Base-by-base conservation (phyloP, 2,797 vertebrate genomes). In the Alfaro cultratus region DNA sequence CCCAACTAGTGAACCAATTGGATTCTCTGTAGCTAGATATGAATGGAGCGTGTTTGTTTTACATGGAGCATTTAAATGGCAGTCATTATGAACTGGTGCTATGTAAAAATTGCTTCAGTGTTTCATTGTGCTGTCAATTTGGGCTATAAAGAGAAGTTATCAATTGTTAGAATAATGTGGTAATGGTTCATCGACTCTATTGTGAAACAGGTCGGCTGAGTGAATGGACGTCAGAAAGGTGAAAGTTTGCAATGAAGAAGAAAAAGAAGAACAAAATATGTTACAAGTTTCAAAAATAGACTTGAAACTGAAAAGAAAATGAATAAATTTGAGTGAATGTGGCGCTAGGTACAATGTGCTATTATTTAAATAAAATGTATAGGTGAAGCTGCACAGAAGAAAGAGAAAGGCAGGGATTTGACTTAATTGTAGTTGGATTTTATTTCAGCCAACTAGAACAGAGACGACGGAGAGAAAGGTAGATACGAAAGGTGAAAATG, bases 401-500 rank as follows among this genome's bases (percentile, higher is more conserved):
- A 3, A 74, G 29, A 43, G 15, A 10, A 26, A 82, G 21, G 43
- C 5, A 11, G 77, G 4, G 36, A 7, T 51, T 26, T 31, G 49
- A 70, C 74, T 81, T 49, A 47, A 77, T 45, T n/a, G 67, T 78
- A 9, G 3, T 75, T 7, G 13, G 23, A 67, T 18, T 15, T 57
- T 74, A 74, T 75, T 26, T 72, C 23, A 8, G 49, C 11, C 1
- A 47, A 73, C 34, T 64, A 84, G 49, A 39, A 67, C 43, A 80
- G 26, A 11, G 47, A 45, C n/a, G 60, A 60, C 47, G n/a, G 57
- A 64, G 67, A 43, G 29, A 75, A 53, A 77, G 18, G 73, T 82
- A 83, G 70, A 80, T 83, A 75, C 2, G 26, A 45, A 78, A 64
- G 79, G 74, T 43, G 46, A 72, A 74, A 47, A 87, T 11, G 15